phyloP scores from a whole-genome alignment of 2,888 invertebrate species.

The Leucophenga montana region DNA sequence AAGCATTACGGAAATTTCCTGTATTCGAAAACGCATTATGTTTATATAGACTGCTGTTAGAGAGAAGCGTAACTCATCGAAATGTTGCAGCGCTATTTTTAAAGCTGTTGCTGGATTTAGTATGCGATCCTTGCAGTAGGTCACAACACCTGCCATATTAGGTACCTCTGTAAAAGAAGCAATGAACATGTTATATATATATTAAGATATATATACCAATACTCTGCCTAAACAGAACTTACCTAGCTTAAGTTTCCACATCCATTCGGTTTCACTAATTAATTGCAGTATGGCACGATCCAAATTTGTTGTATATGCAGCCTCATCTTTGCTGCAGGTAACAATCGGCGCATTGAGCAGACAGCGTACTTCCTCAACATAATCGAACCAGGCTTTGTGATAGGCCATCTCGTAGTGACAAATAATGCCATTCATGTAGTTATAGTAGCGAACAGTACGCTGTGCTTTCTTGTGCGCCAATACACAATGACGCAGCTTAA shows the following conservation, averaged over 20 bases:
- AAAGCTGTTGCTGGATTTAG: slow-evolving; percentile 78
- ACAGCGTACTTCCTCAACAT: slow-evolving; percentile 80
- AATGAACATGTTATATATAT: not conserved
- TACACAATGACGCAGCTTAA: slow-evolving; percentile 70
- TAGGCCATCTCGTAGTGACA: slow-evolving; percentile 88
- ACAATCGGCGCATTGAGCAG: slow-evolving; percentile 81
- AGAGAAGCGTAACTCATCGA: slow-evolving; percentile 76
- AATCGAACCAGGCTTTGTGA: slow-evolving; percentile 86
- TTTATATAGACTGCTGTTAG: slow-evolving; percentile 77
- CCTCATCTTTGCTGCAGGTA: slow-evolving; percentile 77
- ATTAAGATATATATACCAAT: no score
- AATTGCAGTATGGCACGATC: slow-evolving; percentile 82
- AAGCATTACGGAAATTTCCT: slow-evolving; percentile 81
- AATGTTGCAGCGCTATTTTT: slow-evolving; percentile 78
- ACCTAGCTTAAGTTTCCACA: slow-evolving; percentile 83
- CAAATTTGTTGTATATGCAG: slow-evolving; percentile 81
- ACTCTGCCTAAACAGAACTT: slow-evolving; percentile 47
- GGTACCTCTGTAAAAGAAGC: slow-evolving; percentile 77
- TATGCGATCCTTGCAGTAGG: slow-evolving; percentile 82
- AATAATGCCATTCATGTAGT: slow-evolving; percentile 84
- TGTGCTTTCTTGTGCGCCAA: slow-evolving; percentile 80
- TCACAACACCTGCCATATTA: slow-evolving; percentile 82
- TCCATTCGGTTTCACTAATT: slow-evolving; percentile 86
- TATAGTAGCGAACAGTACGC: slow-evolving; percentile 84
- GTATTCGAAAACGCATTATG: slow-evolving; percentile 79